A percentile compares a stretch with the other conserved stretches of the same genome.
Evolutionary conservation across 2,888 invertebrate species (phyloP).

Genomic region (Caenorhabditis angaria): DNA sequence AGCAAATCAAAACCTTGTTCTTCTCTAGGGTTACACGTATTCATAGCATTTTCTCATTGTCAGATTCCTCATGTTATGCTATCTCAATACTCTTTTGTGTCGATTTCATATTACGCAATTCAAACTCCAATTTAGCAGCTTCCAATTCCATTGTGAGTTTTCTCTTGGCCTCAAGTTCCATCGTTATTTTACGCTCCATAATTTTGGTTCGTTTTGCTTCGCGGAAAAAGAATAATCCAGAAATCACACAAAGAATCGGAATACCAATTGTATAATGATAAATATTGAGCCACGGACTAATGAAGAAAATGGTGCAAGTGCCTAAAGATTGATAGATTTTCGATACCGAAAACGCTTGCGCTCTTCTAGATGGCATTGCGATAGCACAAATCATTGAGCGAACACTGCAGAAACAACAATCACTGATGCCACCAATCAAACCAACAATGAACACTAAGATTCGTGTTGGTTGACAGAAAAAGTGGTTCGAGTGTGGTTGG

Average conservation of each 20-base stretch:
- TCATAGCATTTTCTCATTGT: not conserved
- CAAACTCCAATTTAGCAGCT: not conserved
- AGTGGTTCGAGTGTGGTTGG: constrained; percentile 35
- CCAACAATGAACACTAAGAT: constrained; percentile 39
- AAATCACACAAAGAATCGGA: constrained; percentile 8
- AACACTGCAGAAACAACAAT: constrained; percentile 49
- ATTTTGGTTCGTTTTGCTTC: constrained; percentile 32
- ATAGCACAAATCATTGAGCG: constrained; percentile 50
- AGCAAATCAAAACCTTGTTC: constrained; percentile 2
- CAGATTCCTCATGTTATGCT: not conserved
- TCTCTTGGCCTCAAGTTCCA: constrained; percentile 5
- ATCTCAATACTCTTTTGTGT: no score
- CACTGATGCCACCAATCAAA: constrained; percentile 47
- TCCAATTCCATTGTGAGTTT: not conserved
- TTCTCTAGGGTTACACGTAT: not conserved
- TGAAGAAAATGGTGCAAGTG: constrained; percentile 37
- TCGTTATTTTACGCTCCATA: constrained; percentile 41
- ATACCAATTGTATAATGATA: constrained; percentile 37
- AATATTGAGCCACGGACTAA: constrained; percentile 32
- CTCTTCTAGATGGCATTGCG: constrained; percentile 43
- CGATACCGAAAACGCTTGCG: constrained; percentile 53
- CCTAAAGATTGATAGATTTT: constrained; percentile 46
- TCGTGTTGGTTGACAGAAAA: constrained; percentile 32
- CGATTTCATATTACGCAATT: not conserved
- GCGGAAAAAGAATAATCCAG: constrained; percentile 34